Base-by-base conservation (phyloP, 2,113 vertebrate genomes). In the Sisor rabdophorus region DNA sequence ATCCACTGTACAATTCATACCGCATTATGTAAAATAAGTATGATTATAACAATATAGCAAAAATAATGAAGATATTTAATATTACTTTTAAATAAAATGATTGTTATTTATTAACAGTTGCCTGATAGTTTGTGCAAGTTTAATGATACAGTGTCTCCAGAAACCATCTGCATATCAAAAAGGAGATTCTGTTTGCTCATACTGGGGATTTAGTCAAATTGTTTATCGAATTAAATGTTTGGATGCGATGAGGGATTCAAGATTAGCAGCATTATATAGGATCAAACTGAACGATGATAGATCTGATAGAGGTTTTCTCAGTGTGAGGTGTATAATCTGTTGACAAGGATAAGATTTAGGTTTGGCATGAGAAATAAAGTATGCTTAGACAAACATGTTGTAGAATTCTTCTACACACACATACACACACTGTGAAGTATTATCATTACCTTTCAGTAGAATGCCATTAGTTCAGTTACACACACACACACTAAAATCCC, bases 191-290 rank as follows among this genome's bases (percentile, higher is more conserved):
- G 40, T 40, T 36, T 76, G 47, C 16, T 36, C 5, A 13, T 30
- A 19, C 32, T 22, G 54, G 24, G 50, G 59, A 71, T 48, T 19
- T 47, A 50, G 22, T 70, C 52, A 6, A 36, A 26, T 30, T 59
- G 36, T 56, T 75, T 22, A n/a, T 22, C 32, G 32, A 67, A 67
- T 48, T 13, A 16, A 22, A 48, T 67, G 11, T 67, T 24, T 55
- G 12, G 6, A 65, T 44, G 17, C 1, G n/a, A 50, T 11, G 56
- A 70, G 22, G 55, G 36, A 53, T 40, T 58, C 30, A 11, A 44
- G 64, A 68, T 75, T 75, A 64, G 48, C 59, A 54, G 59, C 20
- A 54, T 75, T 75, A 65, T 55, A 55, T 22, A 5, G 61, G 74
- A 67, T 65, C 48, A 26, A 53, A 53, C 24, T 15, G 7, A 50